phyloP scores from a whole-genome alignment of 1,140 invertebrate genomes.

The Archegozetes longisetosus region DNA sequence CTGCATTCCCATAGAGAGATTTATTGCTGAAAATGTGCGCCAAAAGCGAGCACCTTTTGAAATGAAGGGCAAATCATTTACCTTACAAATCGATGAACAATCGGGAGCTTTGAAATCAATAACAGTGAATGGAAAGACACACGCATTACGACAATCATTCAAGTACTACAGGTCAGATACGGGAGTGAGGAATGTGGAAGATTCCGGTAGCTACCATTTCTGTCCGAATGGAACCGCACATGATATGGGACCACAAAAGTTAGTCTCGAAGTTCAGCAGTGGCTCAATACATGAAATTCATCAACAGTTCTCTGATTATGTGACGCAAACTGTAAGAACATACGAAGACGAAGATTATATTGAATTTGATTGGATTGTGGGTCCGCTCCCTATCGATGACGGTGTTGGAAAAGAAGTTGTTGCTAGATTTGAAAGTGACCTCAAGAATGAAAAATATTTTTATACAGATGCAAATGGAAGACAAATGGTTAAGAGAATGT shows the following conservation, averaged over 20 bases:
- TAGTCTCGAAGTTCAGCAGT: conserved; percentile 26
- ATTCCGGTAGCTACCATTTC: conserved; percentile 24
- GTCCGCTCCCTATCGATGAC: conserved; percentile 58
- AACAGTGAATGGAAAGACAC: conserved; percentile 23
- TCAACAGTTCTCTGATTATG: conserved; percentile 53
- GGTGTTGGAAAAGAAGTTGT: conserved; percentile 35
- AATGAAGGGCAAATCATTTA: conserved; percentile 12
- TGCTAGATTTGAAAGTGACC: conserved; percentile 5
- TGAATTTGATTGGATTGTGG: conserved; percentile 84
- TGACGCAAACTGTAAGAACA: conserved; percentile 63
- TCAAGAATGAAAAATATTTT: background rate
- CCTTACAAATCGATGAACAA: conserved; percentile 24
- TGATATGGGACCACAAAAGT: conserved; percentile 16
- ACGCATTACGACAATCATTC: conserved; percentile 19
- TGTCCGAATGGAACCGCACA: conserved; percentile 20
- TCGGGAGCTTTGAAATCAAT: conserved; percentile 29
- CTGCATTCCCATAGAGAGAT: no score
- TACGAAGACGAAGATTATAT: conserved; percentile 38
- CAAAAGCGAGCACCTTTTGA: background rate
- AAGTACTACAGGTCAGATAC: conserved; percentile 20
- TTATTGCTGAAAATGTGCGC: no score
- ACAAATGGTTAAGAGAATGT: background rate
- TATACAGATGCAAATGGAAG: background rate
- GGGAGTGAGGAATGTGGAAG: conserved; percentile 14
- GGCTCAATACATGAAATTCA: conserved; percentile 40